A percentile compares a stretch with the other conserved stretches of the same genome.
Evolutionary conservation across 2,888 invertebrate species (phyloP).

Genomic region (Lithophane ornitopus): DNA sequence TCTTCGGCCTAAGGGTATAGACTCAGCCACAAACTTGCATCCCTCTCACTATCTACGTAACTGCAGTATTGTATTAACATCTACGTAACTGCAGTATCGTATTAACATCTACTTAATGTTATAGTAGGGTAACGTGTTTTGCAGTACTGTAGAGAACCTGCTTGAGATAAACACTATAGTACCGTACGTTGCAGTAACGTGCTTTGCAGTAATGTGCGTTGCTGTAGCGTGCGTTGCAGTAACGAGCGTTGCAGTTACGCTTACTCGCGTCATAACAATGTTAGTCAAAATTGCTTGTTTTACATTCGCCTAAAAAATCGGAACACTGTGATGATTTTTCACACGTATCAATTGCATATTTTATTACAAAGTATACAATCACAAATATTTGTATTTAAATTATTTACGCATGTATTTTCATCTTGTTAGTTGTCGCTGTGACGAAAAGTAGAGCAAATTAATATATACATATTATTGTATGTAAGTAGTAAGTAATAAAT

Average conservation of each 20-base stretch:
- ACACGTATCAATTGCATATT: neutral
- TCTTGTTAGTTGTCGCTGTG: conserved; percentile 29
- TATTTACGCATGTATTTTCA: conserved; percentile 28
- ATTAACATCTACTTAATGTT: neutral
- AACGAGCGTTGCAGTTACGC: neutral
- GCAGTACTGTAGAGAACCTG: neutral
- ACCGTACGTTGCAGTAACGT: too few species aligned
- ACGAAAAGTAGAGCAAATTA: conserved; percentile 29
- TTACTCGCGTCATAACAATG: neutral
- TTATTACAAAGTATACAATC: conserved; percentile 1
- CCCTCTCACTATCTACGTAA: neutral
- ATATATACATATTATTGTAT: neutral
- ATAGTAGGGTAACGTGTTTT: neutral
- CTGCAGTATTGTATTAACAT: too few species aligned
- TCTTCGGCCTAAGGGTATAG: neutral
- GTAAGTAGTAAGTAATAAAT: neutral
- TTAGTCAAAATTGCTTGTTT: neutral
- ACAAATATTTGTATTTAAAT: conserved; percentile 7
- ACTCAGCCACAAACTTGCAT: neutral
- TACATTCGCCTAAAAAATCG: neutral
- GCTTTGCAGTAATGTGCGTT: neutral
- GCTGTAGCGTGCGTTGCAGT: neutral
- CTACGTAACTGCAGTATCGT: neutral
- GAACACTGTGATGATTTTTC: neutral
- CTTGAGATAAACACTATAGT: neutral